Conservation (phyloP, 2,113 vertebrate species). For the Syrrhaptes paradoxus region DNA sequence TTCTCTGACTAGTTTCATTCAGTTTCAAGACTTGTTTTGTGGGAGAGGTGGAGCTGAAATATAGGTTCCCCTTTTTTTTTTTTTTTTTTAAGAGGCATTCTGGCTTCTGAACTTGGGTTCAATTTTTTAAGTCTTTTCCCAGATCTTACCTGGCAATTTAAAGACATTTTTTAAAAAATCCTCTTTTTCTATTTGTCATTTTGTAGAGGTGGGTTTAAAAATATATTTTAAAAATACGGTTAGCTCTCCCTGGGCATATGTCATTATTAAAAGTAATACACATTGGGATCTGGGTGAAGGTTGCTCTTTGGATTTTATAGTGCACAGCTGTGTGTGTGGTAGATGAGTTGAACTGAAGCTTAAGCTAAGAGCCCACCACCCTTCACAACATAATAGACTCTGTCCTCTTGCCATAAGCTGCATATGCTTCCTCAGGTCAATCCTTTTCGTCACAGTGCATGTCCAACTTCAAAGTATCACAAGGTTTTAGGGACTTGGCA, state of each 20-base stretch:
- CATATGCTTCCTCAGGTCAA: background rate
- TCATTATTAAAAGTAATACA: background rate
- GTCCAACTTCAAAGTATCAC: background rate
- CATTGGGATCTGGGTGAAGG: background rate
- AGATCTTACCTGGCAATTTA: background rate
- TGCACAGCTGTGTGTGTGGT: rapidly evolving
- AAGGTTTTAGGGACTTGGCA: background rate
- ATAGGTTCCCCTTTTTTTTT: background rate
- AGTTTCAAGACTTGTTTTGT: background rate
- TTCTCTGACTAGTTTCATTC: background rate
- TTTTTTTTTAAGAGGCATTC: background rate
- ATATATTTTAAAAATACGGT: background rate
- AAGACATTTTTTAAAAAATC: background rate
- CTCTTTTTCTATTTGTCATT: background rate
- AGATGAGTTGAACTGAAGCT: background rate
- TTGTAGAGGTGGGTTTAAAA: background rate
- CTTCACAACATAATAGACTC: background rate
- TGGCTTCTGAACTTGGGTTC: background rate
- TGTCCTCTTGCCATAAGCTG: background rate
- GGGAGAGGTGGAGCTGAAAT: background rate
- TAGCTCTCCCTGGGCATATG: background rate
- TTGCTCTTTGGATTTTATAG: background rate
- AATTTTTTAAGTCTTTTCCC: background rate
- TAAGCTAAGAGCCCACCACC: background rate
- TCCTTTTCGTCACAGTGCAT: background rate